Percentiles rank a stretch among this genome's conserved stretches.
These are phyloP conservation scores for Xestia xanthographa DNA, from an alignment of 2,888 invertebrate genomes.

Conservation along the genomic window DNA sequence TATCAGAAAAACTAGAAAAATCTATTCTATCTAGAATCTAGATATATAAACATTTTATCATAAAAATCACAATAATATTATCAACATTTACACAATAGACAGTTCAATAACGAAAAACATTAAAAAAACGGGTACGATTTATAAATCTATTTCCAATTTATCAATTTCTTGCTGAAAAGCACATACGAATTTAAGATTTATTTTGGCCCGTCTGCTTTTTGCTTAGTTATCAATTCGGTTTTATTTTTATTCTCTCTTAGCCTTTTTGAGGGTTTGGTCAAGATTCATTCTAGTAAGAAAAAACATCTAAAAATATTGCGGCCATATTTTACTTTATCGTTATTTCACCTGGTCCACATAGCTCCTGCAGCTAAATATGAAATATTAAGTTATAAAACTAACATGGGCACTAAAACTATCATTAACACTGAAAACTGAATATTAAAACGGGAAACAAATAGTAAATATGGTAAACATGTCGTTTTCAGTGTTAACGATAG, in stretches of 20 bases:
- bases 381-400: neutral
- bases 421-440: no score
- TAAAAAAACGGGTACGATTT: conserved; percentile 9
- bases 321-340: neutral
- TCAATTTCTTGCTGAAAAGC: conserved; percentile 17
- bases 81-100: conserved; percentile 2
- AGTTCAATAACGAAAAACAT: conserved; percentile 15
- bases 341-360: neutral
- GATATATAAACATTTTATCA: neutral
- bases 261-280: neutral
- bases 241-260: conserved; percentile 12
- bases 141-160: conserved; percentile 38
- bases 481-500: no score
- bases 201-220: conserved; percentile 22
- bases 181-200: conserved; percentile 16
- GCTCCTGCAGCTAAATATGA: neutral
- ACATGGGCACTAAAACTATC: no score
- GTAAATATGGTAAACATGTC: no score
- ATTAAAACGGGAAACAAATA: no score
- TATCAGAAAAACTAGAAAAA: neutral
- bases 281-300: neutral
- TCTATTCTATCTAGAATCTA: neutral
- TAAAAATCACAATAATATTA: conserved; percentile 4
- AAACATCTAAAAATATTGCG: neutral
- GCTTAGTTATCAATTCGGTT: neutral